phyloP scores from a whole-genome alignment of 1,140 invertebrate genomes.

The Bombus impatiens region DNA sequence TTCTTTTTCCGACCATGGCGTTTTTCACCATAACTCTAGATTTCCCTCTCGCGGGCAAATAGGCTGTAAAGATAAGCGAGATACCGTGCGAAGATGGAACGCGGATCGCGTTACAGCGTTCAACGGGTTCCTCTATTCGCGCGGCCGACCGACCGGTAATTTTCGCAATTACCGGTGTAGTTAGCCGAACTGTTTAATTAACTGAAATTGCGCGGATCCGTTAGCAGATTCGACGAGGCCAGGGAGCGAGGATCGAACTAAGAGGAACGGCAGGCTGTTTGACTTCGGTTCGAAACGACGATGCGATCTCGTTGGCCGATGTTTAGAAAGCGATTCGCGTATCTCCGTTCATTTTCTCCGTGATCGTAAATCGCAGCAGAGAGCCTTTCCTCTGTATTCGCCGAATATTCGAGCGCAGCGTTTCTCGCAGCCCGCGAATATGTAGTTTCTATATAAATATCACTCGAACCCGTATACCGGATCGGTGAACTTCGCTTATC shows the following conservation, averaged over 20 bases:
- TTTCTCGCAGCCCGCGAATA: constrained; percentile 31
- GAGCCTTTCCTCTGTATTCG: constrained; percentile 17
- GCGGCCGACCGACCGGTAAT: not conserved
- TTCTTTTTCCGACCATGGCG: not conserved
- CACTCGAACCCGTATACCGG: not conserved
- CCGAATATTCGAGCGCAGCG: not conserved
- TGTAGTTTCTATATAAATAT: constrained; percentile 49
- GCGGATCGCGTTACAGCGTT: not conserved
- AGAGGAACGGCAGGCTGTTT: not conserved
- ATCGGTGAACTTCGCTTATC: not conserved
- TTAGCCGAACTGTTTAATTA: constrained; percentile 17
- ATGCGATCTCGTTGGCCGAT: constrained; percentile 45
- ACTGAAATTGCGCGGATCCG: constrained; percentile 9
- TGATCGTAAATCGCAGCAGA: constrained; percentile 32
- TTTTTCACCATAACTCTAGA: constrained; percentile 64
- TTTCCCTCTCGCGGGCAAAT: constrained; percentile 68
- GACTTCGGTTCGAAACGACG: constrained; percentile 38
- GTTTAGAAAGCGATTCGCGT: constrained; percentile 65
- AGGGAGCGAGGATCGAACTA: not conserved
- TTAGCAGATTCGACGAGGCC: not conserved
- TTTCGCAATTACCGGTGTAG: constrained; percentile 34
- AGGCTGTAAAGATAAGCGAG: constrained; percentile 49
- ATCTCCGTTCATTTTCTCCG: constrained; percentile 46
- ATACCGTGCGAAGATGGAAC: not conserved
- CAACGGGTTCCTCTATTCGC: not conserved